phyloP scores from a whole-genome alignment of 1,140 invertebrate genomes.

The Solenopsis invicta region DNA sequence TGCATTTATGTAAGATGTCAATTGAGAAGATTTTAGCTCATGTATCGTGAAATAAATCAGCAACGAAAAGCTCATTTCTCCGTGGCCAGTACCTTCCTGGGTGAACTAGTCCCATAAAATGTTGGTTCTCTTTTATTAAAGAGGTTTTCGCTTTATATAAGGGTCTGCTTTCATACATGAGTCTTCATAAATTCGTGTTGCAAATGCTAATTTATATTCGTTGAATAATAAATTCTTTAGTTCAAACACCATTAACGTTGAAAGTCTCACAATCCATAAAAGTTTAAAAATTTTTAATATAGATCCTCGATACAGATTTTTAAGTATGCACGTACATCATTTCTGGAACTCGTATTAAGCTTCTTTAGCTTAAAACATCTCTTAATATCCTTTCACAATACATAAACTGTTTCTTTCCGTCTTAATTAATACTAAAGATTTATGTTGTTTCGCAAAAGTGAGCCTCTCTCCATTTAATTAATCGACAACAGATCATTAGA shows the following conservation, averaged over 20 bases:
- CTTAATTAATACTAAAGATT: not conserved
- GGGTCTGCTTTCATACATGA: not conserved
- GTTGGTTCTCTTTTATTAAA: not conserved
- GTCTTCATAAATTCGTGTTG: not conserved
- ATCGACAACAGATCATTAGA: slow-evolving; percentile 11
- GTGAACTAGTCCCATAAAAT: not conserved
- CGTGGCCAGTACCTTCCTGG: not conserved
- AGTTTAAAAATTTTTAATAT: not conserved
- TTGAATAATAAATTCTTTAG: not conserved
- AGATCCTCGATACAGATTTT: not conserved
- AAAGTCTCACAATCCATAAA: not conserved
- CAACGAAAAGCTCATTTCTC: not conserved
- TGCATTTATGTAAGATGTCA: not conserved
- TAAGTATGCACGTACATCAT: not conserved
- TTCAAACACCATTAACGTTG: not conserved
- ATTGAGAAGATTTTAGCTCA: not conserved
- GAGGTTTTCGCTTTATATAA: not conserved
- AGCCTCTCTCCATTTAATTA: slow-evolving; percentile 1
- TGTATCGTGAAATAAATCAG: not conserved
- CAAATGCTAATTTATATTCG: not conserved
- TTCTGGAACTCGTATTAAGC: not conserved
- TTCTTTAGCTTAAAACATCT: not conserved
- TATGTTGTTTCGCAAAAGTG: slow-evolving; percentile 19
- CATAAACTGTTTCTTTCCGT: not conserved
- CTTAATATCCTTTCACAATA: not conserved